Percentiles rank a stretch among this genome's conserved stretches.
Conservation (phyloP, 2,888 invertebrate genomes). For the Rotaria socialis region DNA sequence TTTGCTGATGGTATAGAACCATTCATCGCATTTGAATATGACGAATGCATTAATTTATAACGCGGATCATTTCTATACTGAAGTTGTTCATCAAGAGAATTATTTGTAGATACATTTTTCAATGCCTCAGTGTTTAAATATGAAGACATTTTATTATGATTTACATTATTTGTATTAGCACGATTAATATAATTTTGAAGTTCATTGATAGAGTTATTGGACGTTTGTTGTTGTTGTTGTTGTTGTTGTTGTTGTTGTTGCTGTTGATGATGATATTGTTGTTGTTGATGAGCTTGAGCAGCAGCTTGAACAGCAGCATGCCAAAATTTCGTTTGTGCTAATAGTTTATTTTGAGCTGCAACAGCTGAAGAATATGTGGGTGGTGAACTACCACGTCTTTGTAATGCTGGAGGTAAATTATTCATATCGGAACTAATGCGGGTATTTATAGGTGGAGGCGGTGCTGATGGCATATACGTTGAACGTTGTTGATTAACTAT, state of each 20-base stretch:
- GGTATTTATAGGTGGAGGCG: neutral
- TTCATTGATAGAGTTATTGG: neutral
- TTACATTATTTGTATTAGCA: neutral
- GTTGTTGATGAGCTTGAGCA: constrained; percentile 10
- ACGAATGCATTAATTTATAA: constrained; percentile 22
- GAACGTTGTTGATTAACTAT: constrained; percentile 18
- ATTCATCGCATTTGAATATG: neutral
- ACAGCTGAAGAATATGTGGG: neutral
- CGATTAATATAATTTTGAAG: constrained; percentile 28
- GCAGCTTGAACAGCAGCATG: constrained; percentile 27
- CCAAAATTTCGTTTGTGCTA: constrained; percentile 31
- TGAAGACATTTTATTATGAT: neutral
- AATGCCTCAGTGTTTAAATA: neutral
- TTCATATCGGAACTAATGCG: neutral
- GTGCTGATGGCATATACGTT: neutral
- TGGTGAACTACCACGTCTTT: neutral
- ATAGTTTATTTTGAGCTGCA: neutral
- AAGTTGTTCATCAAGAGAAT: neutral
- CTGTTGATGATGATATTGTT: neutral
- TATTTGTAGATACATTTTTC: neutral
- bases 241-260: neutral
- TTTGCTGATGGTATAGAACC: neutral
- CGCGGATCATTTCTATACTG: neutral
- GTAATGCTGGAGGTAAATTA: neutral
- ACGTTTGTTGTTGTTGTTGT: too few species aligned